Conservation (phyloP, 2,797 vertebrate genomes). For the Thaleichthys pacificus region DNA sequence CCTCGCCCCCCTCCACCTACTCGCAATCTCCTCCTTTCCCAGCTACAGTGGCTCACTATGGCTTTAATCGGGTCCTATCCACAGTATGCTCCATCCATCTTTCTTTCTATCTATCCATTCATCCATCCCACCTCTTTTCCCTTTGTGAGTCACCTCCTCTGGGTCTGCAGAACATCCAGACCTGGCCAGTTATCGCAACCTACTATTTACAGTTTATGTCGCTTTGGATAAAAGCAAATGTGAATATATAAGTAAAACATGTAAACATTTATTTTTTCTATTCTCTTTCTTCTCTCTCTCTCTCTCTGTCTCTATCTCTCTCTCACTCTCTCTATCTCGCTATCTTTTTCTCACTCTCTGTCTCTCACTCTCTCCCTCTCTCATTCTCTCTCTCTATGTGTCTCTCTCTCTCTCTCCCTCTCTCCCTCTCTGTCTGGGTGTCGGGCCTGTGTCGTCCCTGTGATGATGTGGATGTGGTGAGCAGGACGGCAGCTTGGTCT, state of each 20-base stretch:
- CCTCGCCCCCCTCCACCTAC: neutral
- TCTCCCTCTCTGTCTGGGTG: neutral
- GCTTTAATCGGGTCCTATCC: too few relatives aligned
- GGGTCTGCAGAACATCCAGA: neutral
- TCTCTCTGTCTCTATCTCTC: neutral
- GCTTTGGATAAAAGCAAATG: too few relatives aligned
- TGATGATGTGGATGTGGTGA: slow-evolving; percentile 1
- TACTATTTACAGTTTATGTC: too few relatives aligned
- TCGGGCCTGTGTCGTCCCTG: neutral
- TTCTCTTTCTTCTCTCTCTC: too few relatives aligned
- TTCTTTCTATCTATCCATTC: neutral
- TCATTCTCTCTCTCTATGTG: neutral
- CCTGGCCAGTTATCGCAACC: slow-evolving; percentile 24
- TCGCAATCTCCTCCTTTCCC: neutral
- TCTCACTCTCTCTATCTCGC: neutral
- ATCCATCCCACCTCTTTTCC: too few relatives aligned
- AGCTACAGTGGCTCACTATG: neutral
- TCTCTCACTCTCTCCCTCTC: neutral
- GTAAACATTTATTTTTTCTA: too few relatives aligned
- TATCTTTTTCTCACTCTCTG: neutral
- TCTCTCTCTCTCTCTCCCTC: neutral
- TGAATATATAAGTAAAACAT: too few relatives aligned
- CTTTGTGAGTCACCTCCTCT: too few relatives aligned
- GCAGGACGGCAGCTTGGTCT: neutral
- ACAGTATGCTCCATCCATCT: too few relatives aligned